A percentile compares a stretch with the other conserved stretches of the same genome.
Conservation (phyloP, 1,140 invertebrate species). For the Sitobion miscanthi region DNA sequence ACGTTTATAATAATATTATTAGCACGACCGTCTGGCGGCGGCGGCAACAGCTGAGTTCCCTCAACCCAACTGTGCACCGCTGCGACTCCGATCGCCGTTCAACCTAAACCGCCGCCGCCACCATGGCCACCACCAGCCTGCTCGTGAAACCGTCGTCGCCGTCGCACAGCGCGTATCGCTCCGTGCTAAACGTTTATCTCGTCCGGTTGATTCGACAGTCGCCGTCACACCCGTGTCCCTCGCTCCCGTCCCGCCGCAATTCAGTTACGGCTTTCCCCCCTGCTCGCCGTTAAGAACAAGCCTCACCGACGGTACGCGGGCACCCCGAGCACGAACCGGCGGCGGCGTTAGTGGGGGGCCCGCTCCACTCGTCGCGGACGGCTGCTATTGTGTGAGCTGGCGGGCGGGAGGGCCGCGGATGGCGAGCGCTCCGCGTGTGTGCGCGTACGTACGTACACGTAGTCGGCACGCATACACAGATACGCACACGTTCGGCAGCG, state of each 20-base stretch:
- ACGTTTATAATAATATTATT: constrained; percentile 21
- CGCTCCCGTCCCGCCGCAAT: not conserved
- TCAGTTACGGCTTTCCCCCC: not conserved
- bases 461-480: constrained; percentile 21
- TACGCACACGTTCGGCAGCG: not conserved
- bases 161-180: not conserved
- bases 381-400: not conserved
- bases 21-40: constrained; percentile 16
- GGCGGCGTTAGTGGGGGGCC: not conserved
- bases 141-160: not conserved
- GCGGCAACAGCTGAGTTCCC: constrained; percentile 1
- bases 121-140: not conserved
- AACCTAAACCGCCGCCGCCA: not conserved
- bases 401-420: not conserved
- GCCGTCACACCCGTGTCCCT: not conserved
- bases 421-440: not conserved
- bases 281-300: no score
- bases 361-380: not conserved
- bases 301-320: constrained; percentile 21
- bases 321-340: constrained; percentile 18
- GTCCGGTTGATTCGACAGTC: constrained; percentile 9
- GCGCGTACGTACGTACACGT: not conserved
- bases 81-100: not conserved
- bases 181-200: constrained; percentile 9
- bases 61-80: not conserved